A percentile compares a stretch with the other conserved stretches of the same genome.
Conservation (phyloP, 2,888 invertebrate genomes). For the Oconnorella tubifera region DNA sequence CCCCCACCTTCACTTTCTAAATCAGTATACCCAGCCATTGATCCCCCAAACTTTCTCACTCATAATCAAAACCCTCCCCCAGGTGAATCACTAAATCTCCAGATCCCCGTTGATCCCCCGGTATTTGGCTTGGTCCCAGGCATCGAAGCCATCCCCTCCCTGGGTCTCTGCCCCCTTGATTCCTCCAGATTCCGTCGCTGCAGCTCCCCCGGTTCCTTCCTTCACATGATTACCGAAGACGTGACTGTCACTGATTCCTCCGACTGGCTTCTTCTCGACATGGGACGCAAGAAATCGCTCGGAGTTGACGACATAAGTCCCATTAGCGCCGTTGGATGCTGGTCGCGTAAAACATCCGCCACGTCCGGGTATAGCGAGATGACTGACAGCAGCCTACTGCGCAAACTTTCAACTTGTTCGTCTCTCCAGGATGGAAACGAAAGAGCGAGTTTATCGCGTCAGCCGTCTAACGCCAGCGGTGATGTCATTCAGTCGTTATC, state of each 20-base stretch:
- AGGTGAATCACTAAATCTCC: too few species aligned
- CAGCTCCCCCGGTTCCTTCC: conserved; percentile 17
- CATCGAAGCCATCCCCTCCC: background rate
- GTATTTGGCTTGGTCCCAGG: background rate
- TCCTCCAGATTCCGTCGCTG: conserved; percentile 10
- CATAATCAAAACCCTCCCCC: too few species aligned
- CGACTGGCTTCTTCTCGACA: conserved; percentile 7
- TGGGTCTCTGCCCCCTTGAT: background rate
- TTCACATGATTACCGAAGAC: conserved; percentile 17
- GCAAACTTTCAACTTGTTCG: conserved; percentile 2
- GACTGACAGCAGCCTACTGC: conserved; percentile 8
- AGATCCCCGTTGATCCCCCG: background rate
- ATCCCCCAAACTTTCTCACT: too few species aligned
- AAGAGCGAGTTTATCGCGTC: background rate
- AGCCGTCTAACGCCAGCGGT: background rate
- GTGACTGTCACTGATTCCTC: background rate
- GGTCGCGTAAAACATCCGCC: conserved; percentile 12
- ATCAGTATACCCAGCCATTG: too few species aligned
- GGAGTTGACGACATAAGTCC: conserved; percentile 13
- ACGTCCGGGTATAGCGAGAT: conserved; percentile 16
- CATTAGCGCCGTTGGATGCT: background rate
- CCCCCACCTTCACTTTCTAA: too few species aligned
- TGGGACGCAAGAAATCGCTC: conserved; percentile 7
- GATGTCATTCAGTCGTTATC: background rate
- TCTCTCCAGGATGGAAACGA: background rate